Evolutionary conservation across 1,140 invertebrate genomes (phyloP), one percentile per base, ranked within the genome.

Genomic region (Drosophila baimaii): DNA sequence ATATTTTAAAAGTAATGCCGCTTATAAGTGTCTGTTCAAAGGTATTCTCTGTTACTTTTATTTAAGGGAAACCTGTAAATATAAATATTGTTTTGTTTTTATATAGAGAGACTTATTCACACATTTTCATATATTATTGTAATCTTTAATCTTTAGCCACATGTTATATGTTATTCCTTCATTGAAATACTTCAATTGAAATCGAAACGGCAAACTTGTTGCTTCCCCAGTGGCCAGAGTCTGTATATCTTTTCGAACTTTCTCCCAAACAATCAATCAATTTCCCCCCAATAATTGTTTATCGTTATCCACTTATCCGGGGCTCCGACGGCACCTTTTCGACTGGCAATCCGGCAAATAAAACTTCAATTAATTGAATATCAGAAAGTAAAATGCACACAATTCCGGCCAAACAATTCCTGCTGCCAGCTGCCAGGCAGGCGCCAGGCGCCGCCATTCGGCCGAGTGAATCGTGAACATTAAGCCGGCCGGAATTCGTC

Each of bases 311-410:
- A 81, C 59, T 72, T 81, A 66, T 66, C 47, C 41, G 35, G 19
- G 41, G 21, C 27, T 39, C 27, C 43, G 44, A 33, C 39, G 6
- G 12, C 54, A 55, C 54, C 39, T 69, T 57, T 17, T 25, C 61
- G 31, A 31, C 56, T 17, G 29, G 41, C 73, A 69, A 81, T 71
- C 64, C 61, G 57, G 47, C 58, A 72, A 85, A 85, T 86, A 86
- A 79, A 85, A 76, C 75, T 85, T 81, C 79, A 81, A 86, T 85
- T 85, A 85, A 85, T 85, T 86, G 78, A 81, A 66, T 85, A 84
- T 71, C 57, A 43, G 59, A 78, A 65, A 85, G 66, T 71, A 51
- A 84, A 80, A 64, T 69, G 55, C 17, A 56, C 46, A 64, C 70
- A 80, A 70, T 70, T 57, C 64, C 52, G 61, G 35, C 41, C 59